These are phyloP conservation scores for Netelia melanura DNA, from an alignment of 2,888 invertebrate species.

Conservation along the genomic window DNA sequence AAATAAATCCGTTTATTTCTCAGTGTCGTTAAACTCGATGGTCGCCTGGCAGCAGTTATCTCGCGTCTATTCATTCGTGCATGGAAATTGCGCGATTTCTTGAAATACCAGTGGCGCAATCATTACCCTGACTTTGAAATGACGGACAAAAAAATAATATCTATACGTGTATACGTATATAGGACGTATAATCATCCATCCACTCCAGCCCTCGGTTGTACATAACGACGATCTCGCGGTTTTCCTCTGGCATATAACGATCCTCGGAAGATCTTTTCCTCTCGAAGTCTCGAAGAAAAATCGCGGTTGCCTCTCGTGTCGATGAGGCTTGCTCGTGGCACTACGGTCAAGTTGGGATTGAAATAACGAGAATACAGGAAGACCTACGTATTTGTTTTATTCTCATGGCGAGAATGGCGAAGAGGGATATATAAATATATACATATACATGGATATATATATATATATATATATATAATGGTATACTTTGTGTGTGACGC, in stretches of 20 bases:
- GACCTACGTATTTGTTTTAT: slow-evolving; percentile 52
- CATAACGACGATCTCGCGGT: slow-evolving; percentile 59
- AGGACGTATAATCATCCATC: slow-evolving; percentile 42
- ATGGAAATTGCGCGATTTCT: slow-evolving; percentile 55
- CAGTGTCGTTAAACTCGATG: slow-evolving; percentile 49
- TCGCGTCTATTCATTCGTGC: slow-evolving; percentile 42
- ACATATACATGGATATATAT: not conserved
- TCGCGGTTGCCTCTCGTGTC: slow-evolving; percentile 39
- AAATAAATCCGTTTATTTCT: not conserved
- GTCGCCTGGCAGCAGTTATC: slow-evolving; percentile 18
- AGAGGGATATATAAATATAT: slow-evolving; percentile 20
- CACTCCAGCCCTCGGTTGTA: slow-evolving; percentile 22
- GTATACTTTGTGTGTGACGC: slow-evolving; percentile 50
- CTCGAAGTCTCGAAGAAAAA: slow-evolving; percentile 42
- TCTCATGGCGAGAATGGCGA: not conserved
- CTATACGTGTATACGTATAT: slow-evolving; percentile 17
- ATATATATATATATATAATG: slow-evolving; percentile 1
- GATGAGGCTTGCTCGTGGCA: slow-evolving; percentile 44
- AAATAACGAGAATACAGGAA: slow-evolving; percentile 59
- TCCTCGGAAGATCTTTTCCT: slow-evolving; percentile 31
- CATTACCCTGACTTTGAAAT: slow-evolving; percentile 40
- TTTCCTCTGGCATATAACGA: slow-evolving; percentile 49
- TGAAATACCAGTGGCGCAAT: slow-evolving; percentile 42
- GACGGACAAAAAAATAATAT: not conserved
- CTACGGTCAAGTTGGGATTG: slow-evolving; percentile 43